These are phyloP conservation scores for Tortricodes alternella DNA, from an alignment of 2,888 invertebrate species.

Conservation along the genomic window DNA sequence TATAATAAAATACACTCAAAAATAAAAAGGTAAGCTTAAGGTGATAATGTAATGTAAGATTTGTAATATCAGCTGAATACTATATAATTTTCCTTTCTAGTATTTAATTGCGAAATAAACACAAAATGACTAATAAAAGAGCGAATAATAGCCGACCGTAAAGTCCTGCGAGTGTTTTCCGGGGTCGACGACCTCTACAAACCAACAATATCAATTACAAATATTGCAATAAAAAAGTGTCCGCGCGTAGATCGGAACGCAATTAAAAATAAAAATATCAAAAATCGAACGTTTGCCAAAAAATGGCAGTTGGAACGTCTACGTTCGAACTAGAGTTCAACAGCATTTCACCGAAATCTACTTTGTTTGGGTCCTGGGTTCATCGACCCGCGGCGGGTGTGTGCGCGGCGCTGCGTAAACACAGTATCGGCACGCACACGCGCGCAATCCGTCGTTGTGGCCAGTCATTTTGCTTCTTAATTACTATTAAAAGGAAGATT, in stretches of 20 bases:
- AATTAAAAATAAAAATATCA: conserved; percentile 35
- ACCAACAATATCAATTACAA: conserved; percentile 36
- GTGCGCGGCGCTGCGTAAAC: conserved; percentile 63
- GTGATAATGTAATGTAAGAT: no score
- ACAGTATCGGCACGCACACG: conserved; percentile 60
- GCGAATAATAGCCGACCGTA: conserved; percentile 16
- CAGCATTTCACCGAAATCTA: conserved; percentile 82
- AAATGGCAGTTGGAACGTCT: conserved; percentile 63
- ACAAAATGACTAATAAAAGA: conserved; percentile 26
- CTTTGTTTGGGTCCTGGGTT: conserved; percentile 81
- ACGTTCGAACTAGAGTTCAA: conserved; percentile 79
- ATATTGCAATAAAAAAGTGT: no score
- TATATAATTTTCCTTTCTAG: neutral
- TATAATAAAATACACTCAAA: no score
- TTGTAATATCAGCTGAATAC: no score
- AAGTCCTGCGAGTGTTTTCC: conserved; percentile 59
- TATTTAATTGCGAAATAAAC: conserved; percentile 26
- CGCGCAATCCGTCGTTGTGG: conserved; percentile 46
- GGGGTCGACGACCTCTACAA: conserved; percentile 66
- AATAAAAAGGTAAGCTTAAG: no score
- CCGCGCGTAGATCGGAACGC: conserved; percentile 29
- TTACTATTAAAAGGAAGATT: conserved; percentile 44
- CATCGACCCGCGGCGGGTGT: conserved; percentile 68
- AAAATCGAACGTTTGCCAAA: conserved; percentile 53
- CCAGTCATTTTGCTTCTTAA: conserved; percentile 68